Conservation (phyloP, 2,797 vertebrate genomes). For the Iguana delicatissima region DNA sequence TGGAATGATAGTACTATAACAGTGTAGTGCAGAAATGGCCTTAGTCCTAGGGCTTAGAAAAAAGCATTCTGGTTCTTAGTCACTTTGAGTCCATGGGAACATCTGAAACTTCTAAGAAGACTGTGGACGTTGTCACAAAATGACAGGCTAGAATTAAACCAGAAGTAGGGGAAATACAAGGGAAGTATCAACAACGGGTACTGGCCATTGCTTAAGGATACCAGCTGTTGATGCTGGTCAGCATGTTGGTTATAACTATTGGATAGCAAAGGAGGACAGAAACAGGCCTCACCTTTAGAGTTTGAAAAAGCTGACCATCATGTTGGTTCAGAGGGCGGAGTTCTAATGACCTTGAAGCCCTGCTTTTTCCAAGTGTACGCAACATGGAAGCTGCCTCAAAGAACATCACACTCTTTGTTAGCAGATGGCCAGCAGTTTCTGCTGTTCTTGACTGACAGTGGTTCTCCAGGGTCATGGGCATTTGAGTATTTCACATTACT, state of each 20-base stretch:
- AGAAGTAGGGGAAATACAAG: too few relatives aligned
- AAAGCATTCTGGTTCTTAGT: too few relatives aligned
- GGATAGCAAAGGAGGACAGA: background rate
- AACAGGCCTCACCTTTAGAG: too few relatives aligned
- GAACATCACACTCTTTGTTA: too few relatives aligned
- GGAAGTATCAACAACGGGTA: background rate
- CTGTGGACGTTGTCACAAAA: background rate
- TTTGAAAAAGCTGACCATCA: background rate
- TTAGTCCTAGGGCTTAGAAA: background rate
- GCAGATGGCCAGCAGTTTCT: background rate
- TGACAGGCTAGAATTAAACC: background rate
- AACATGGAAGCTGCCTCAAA: background rate
- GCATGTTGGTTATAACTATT: background rate
- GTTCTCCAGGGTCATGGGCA: background rate
- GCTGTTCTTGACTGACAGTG: background rate
- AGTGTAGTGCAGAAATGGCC: background rate
- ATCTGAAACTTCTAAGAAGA: background rate
- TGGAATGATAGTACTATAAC: too few relatives aligned
- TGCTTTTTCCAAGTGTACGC: background rate
- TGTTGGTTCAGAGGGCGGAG: background rate
- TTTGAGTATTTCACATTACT: background rate
- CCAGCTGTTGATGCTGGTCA: too few relatives aligned
- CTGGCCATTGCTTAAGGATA: background rate
- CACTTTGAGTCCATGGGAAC: background rate
- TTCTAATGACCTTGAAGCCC: background rate